phyloP scores from a whole-genome alignment of 64 coral and sea anemone genomes.

The Acropora yongei region DNA sequence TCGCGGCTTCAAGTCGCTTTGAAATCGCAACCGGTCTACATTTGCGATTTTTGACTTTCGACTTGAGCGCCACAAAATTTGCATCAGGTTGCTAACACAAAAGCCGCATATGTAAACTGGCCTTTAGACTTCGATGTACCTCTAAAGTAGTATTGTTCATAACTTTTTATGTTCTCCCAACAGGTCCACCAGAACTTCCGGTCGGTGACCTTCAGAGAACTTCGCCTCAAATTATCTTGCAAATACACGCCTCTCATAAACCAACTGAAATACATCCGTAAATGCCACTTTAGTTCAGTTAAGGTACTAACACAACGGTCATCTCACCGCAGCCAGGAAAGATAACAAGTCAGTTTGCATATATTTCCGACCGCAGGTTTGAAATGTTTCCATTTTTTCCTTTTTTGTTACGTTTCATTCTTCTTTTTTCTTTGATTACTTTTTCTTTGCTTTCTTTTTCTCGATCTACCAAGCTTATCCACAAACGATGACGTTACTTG shows the following conservation, averaged over 20 bases:
- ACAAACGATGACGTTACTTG: too few species aligned
- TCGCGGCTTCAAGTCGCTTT: too few species aligned
- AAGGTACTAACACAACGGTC: not conserved
- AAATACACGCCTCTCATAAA: not conserved
- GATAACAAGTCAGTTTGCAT: not conserved
- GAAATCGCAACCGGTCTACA: too few species aligned
- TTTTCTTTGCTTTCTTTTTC: too few species aligned
- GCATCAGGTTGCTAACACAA: too few species aligned
- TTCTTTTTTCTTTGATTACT: too few species aligned
- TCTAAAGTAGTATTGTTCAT: not conserved
- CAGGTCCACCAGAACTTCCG: not conserved
- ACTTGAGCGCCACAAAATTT: too few species aligned
- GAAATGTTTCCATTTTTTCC: not conserved
- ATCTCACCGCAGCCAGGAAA: not conserved
- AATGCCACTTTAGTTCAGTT: not conserved
- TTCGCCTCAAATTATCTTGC: not conserved
- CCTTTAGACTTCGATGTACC: too few species aligned
- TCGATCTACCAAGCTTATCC: too few species aligned
- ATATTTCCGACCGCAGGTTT: constrained; percentile 12
- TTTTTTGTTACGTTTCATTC: too few species aligned
- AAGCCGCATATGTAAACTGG: too few species aligned
- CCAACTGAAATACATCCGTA: not conserved
- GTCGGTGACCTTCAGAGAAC: constrained; percentile 6
- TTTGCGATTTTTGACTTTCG: too few species aligned
- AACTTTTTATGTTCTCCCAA: not conserved